Evolutionary conservation across 2,113 vertebrate species (phyloP).

Genomic region (Corydoras maculifer): DNA sequence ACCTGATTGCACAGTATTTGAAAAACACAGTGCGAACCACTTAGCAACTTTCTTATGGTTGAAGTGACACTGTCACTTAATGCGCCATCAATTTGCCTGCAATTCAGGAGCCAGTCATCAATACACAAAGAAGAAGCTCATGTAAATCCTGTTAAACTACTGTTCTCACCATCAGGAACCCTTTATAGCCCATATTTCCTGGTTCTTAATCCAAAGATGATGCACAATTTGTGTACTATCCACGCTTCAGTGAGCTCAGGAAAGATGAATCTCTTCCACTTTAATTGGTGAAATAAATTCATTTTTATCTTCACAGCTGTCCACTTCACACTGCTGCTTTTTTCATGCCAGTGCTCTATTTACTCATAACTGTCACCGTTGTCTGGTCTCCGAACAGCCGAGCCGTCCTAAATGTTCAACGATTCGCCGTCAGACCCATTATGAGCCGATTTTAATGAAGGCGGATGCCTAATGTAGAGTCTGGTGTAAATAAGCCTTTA

Average conservation of each 20-base stretch:
- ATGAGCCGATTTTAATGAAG: conserved; percentile 9
- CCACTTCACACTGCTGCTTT: conserved; percentile 17
- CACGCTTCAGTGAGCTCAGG: neutral
- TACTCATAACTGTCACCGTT: conserved; percentile 25
- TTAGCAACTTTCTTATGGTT: too few species aligned
- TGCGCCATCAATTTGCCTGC: too few species aligned
- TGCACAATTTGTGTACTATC: neutral
- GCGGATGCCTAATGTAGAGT: conserved; percentile 7
- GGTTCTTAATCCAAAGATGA: neutral
- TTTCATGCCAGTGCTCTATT: conserved; percentile 15
- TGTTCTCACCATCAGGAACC: neutral
- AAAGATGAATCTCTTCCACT: conserved; percentile 2
- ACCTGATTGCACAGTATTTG: too few species aligned
- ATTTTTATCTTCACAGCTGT: conserved; percentile 23
- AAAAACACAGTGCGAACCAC: too few species aligned
- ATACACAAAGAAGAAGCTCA: neutral
- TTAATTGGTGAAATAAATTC: conserved; percentile 24
- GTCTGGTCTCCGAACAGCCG: conserved; percentile 7
- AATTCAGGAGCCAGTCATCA: neutral
- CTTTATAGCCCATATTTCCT: neutral
- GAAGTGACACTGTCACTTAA: too few species aligned
- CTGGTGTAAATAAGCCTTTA: conserved; percentile 35
- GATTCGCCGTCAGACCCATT: conserved; percentile 20
- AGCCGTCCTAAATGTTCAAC: conserved; percentile 15
- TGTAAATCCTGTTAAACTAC: neutral